Evolutionary conservation across 2,888 invertebrate species (phyloP), one percentile per base, ranked within the genome.

Genomic region (Leptopilina syphax): DNA sequence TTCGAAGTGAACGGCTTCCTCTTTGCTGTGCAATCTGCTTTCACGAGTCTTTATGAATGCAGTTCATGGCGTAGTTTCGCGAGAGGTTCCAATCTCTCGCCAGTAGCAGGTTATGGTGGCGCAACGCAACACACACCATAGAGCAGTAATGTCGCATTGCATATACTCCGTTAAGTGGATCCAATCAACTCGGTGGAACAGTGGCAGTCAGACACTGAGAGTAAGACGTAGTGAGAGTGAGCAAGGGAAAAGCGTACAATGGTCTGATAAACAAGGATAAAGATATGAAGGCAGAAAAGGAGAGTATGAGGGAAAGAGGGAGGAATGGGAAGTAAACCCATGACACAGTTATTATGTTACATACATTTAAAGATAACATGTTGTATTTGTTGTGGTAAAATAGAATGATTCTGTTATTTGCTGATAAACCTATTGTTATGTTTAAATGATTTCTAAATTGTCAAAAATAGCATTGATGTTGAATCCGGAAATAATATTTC

Each of bases 101-200:
- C 87, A 84, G 83, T 85, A 82, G 84, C 86, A 86, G 86, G 85
- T 88, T 88, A 89, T 87, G 88, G 89, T 87, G 87, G 88, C 86
- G 87, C 86, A 84, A 86, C 81, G 66, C 66, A 68, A 47, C 85
- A 85, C 86, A 86, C 89, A 89, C 90, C 90, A 90, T 90, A 89
- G 89, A 91, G 87, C 89, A 88, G 90, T 89, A 91, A 90, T 89
- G 91, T 89, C 88, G 87, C 88, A 83, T 81, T 79, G 80, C 79
- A 88, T 89, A 88, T 90, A 90, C 88, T 86, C 89, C 87, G 89
- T 90, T 91, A 91, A 92, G 91, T 92, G 91, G 91, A 91, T 90
- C 91, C 91, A 91, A 91, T 92, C 90, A 91, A 90, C 89, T 89
- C 89, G 85, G 89, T 88, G 88, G 89, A 88, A 87, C 85, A 85